These are phyloP conservation scores for Falco columbarius DNA, from an alignment of 2,797 vertebrate genomes.

Conservation along the genomic window DNA sequence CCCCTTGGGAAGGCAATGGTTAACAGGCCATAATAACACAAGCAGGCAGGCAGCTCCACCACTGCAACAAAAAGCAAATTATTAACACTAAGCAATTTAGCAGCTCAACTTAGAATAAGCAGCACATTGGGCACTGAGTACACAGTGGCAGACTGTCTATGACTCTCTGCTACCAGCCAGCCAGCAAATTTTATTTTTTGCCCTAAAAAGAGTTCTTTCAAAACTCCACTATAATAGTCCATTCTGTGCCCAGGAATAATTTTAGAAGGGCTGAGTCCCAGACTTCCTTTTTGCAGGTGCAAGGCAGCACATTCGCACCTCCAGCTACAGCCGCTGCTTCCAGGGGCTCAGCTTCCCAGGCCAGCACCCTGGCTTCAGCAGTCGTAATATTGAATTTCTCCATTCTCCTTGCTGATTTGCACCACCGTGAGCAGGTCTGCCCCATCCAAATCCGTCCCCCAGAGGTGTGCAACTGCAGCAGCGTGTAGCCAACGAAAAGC, in stretches of 20 bases:
- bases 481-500: fast-evolving
- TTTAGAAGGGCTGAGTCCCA: conserved; percentile 46
- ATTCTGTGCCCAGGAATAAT: conserved; percentile 56
- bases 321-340: background rate
- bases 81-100: conserved; percentile 67
- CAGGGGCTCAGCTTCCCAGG: background rate
- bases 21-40: background rate
- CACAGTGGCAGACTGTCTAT: conserved; percentile 72
- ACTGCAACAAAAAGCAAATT: conserved; percentile 53
- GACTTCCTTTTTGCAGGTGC: conserved; percentile 52
- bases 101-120: conserved; percentile 65
- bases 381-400: background rate
- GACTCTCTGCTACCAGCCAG: conserved; percentile 61
- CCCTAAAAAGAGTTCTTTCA: conserved; percentile 68
- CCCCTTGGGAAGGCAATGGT: background rate
- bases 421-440: background rate
- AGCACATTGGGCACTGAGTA: conserved; percentile 67
- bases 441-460: background rate
- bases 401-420: background rate
- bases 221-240: conserved; percentile 54
- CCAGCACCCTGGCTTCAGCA: background rate
- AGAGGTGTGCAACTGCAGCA: background rate
- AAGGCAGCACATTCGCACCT: background rate
- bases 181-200: conserved; percentile 62
- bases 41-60: background rate